Percentiles rank a stretch among this genome's conserved stretches.
phyloP scores from a whole-genome alignment of 2,888 invertebrate species.

The Lasioglossum marginatum region DNA sequence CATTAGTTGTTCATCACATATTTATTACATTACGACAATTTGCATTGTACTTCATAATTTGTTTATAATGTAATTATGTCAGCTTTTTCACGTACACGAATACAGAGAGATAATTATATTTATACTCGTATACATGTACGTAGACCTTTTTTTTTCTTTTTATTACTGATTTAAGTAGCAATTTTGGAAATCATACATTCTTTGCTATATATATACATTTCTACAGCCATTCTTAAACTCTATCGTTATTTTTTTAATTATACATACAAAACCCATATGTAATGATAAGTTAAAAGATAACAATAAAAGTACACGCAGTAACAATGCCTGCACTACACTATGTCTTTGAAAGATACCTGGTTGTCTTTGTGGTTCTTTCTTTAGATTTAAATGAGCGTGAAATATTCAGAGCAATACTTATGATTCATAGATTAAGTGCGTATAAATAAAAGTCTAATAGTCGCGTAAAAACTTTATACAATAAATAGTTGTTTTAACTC shows the following conservation, averaged over 20 bases:
- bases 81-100: conserved; percentile 21
- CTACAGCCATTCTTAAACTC: conserved; percentile 66
- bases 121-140: conserved; percentile 52
- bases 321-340: conserved; percentile 62
- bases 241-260: conserved; percentile 72
- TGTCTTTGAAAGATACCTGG: conserved; percentile 26
- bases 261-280: conserved; percentile 66
- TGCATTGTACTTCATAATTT: conserved; percentile 63
- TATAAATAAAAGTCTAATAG: conserved; percentile 1
- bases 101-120: conserved; percentile 56
- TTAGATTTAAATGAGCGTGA: background rate
- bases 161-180: conserved; percentile 61
- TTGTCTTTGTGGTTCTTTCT: background rate
- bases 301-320: conserved; percentile 69
- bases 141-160: conserved; percentile 50
- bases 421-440: background rate
- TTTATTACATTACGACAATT: conserved; percentile 55
- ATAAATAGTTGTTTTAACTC: conserved; percentile 12
- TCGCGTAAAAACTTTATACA: background rate
- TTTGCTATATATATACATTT: conserved; percentile 67
- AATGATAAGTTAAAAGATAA: conserved; percentile 54
- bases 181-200: conserved; percentile 59
- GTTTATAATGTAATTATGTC: conserved; percentile 67
- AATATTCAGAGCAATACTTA: conserved; percentile 2
- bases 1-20: conserved; percentile 44